Percentiles rank a stretch among this genome's conserved stretches.
Conservation (phyloP, 2,113 vertebrate genomes). For the Zapus hudsonius region DNA sequence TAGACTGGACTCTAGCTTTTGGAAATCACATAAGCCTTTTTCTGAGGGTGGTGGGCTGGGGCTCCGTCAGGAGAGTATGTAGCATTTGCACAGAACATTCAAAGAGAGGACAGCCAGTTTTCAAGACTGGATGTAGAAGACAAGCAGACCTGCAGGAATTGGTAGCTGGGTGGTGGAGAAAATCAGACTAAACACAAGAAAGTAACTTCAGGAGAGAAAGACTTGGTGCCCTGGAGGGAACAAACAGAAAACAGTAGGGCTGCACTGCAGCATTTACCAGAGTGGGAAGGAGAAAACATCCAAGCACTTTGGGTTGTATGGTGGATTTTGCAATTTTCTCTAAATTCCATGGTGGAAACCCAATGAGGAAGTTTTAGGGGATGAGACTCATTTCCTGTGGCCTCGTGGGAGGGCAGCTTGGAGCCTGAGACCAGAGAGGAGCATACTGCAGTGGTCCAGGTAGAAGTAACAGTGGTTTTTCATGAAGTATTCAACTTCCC, state of each 20-base stretch:
- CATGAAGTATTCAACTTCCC: background rate
- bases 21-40: background rate
- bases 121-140: background rate
- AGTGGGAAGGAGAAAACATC: background rate
- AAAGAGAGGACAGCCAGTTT: background rate
- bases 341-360: background rate
- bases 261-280: background rate
- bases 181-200: background rate
- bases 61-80: too few relatives aligned
- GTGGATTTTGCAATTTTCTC: background rate
- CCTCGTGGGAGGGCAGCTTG: background rate
- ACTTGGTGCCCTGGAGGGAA: background rate
- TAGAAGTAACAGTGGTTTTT: background rate
- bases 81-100: background rate
- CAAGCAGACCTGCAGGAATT: background rate
- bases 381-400: too few relatives aligned
- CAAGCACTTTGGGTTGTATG: background rate
- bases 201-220: background rate
- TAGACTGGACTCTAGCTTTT: background rate
- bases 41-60: background rate
- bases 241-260: background rate
- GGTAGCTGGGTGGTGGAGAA: background rate
- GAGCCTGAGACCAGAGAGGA: background rate
- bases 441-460: background rate
- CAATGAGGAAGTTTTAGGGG: background rate